These are phyloP conservation scores for Luperina nickerlii DNA, from an alignment of 2,888 invertebrate genomes.

Conservation along the genomic window DNA sequence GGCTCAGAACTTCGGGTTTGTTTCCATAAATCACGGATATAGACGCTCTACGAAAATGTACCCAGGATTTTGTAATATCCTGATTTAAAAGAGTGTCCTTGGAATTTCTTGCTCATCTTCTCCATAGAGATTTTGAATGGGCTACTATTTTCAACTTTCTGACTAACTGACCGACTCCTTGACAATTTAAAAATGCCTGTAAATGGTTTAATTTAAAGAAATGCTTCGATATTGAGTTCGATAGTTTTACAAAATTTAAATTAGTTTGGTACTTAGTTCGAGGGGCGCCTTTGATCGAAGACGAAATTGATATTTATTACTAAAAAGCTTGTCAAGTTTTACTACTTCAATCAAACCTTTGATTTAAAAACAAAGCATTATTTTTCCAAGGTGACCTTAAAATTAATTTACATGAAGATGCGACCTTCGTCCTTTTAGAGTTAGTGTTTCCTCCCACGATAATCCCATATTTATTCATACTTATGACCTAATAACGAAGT, in stretches of 20 bases:
- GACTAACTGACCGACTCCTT: no score
- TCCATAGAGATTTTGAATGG: neutral
- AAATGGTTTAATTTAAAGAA: no score
- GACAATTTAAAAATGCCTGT: no score
- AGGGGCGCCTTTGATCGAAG: neutral
- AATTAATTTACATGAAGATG: conserved; percentile 41
- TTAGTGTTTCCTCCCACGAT: conserved; percentile 62
- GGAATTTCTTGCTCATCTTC: neutral
- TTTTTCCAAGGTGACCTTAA: conserved; percentile 41
- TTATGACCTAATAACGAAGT: conserved; percentile 14
- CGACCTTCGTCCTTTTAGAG: conserved; percentile 59
- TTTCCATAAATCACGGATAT: no score
- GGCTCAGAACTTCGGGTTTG: no score
- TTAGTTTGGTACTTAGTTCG: neutral
- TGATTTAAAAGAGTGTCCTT: neutral
- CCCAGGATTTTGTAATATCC: neutral
- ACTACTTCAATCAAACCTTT: neutral
- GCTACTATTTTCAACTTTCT: neutral
- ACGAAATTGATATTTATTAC: neutral
- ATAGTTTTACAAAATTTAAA: neutral
- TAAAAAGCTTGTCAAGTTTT: neutral
- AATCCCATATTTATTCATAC: conserved; percentile 53
- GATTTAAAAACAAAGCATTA: conserved; percentile 7
- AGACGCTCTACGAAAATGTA: neutral
- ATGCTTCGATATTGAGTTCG: no score